Percentiles rank a stretch among this genome's conserved stretches.
phyloP scores from a whole-genome alignment of 2,797 vertebrate species.

The Lates japonicus region DNA sequence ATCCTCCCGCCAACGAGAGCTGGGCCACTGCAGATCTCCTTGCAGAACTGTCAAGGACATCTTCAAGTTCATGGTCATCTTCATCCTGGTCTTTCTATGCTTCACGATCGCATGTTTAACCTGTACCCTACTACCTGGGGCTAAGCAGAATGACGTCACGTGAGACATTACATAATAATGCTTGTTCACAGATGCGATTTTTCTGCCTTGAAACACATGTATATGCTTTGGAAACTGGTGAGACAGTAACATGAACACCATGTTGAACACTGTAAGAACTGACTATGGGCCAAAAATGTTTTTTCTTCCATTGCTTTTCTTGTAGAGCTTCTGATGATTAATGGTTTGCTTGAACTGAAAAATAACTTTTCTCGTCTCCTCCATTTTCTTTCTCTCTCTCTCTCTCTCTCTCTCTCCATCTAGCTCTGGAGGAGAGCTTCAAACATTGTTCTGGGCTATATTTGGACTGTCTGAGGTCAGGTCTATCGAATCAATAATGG shows the following conservation, averaged over 20 bases:
- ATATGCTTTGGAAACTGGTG: neutral
- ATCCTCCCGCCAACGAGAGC: slow-evolving; percentile 99
- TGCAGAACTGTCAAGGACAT: slow-evolving; percentile 98
- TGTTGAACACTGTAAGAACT: neutral
- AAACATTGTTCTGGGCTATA: slow-evolving; percentile 99
- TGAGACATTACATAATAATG: slow-evolving; percentile 81
- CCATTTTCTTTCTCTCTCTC: too few relatives aligned
- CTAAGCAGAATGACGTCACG: slow-evolving; percentile 98
- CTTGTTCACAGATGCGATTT: neutral
- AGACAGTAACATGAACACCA: slow-evolving; percentile 1
- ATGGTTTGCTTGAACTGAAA: slow-evolving; percentile 40
- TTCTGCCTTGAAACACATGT: neutral
- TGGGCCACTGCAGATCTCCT: slow-evolving; percentile 98
- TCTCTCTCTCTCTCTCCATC: neutral
- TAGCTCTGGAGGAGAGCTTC: slow-evolving; percentile 99
- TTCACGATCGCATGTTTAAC: slow-evolving; percentile 99
- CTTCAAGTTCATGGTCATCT: slow-evolving; percentile 99
- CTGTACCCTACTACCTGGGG: slow-evolving; percentile 96
- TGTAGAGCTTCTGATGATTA: slow-evolving; percentile 27
- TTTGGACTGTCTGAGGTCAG: slow-evolving; percentile 99
- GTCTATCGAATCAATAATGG: slow-evolving; percentile 96
- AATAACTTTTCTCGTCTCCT: slow-evolving; percentile 41
- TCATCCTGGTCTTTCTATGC: slow-evolving; percentile 98
- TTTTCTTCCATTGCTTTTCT: slow-evolving; percentile 15
- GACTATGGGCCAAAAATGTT: neutral